Evolutionary conservation across 2,113 vertebrate genomes (phyloP), one percentile per base, ranked within the genome.

Genomic region (Bubalus kerabau): DNA sequence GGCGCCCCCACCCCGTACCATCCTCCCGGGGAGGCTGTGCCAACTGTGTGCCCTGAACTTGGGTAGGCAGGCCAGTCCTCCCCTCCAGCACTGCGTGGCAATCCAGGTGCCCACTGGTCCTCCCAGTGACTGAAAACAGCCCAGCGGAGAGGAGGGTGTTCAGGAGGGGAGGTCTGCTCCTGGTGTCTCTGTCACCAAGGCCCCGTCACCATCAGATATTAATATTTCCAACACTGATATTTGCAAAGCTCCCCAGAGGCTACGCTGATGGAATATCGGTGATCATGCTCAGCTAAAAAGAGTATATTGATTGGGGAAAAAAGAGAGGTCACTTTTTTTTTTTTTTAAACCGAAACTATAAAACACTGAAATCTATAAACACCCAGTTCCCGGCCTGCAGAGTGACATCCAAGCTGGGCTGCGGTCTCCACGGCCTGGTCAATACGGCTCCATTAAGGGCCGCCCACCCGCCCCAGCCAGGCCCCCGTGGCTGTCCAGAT

Each of bases 381-480:
- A 96, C 0, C 91, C 98, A 97, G 98, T 98, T 99, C 99, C 98
- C 97, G 74, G 97, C 98, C 96, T 98, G 98, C 98, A 98, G 97
- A 95, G 98, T 98, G 99, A 99, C 99, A 99, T 98, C 98, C 98
- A 99, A 98, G 98, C 99, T 98, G 98, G 98, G 96, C 97, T 99
- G 99, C 57, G 99, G 99, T 99, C 99, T 99, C 98, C 97, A 96
- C 76, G 97, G 98, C 97, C 98, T 98, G 99, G 99, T 99, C 99
- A 99, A 99, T 99, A 99, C 71, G 60, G 95, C 98, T 99, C 99
- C 99, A 99, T 99, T 99, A 99, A 98, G 98, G 99, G 98, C 98
- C 3, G 5, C n/a, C 67, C 98, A 97, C 97, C 98, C 93, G 1
- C 87, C 36, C 67, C 3, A 98, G 95, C 96, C 98, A 98, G 99